Base-by-base conservation (phyloP, 30 jellyfish, hydroid and myxozoan species). In the Aurelia coerulea region DNA sequence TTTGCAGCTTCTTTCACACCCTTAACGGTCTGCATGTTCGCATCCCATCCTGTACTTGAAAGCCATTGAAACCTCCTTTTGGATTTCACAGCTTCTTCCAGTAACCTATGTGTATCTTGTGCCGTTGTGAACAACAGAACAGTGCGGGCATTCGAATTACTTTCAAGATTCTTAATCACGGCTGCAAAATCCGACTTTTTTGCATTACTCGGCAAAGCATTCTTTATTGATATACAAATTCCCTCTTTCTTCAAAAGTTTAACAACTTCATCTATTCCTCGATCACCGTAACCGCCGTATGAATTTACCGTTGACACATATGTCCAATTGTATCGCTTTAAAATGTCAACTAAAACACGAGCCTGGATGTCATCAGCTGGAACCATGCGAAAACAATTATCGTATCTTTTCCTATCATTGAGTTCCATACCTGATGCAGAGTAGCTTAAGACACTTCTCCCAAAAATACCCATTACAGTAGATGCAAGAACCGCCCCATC, bases 271-370 rank as follows among this genome's bases (percentile, higher is more conserved):
- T 82, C 68, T 11, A 72, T 83, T 11, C 86, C 92, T n/a, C 72
- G 42, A 1, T 83, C 64, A 16, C 92, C 92, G 59, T 0, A 83
- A 0, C 3, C 10, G 10, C 81, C 87, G 32, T 68, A 42, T 10
- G 92, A 83, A 31, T 50, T 68, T 15, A 83, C 72, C 10, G 88
- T 33, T 49, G 81, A 62, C 10, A 83, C 42, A 68, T 83, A 83
- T 3, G 50, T 83, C 92, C 92, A 83, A 53, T 83, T 83, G 69
- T 68, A 83, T 1, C 10, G 75, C n/a, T 18, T 52, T 50, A 83
- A 33, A 60, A 68, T 52, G 76, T 83, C 92, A 0, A 83, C 31
- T 10, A 83, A 59, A 14, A 88, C 92, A 2, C 19, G 12, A 7
- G 50, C 58, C 14, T 83, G 92, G 1, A n/a, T 7, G 1, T 65